These are phyloP conservation scores for Lagodon rhomboides DNA, from an alignment of 2,797 vertebrate genomes.

Conservation along the genomic window DNA sequence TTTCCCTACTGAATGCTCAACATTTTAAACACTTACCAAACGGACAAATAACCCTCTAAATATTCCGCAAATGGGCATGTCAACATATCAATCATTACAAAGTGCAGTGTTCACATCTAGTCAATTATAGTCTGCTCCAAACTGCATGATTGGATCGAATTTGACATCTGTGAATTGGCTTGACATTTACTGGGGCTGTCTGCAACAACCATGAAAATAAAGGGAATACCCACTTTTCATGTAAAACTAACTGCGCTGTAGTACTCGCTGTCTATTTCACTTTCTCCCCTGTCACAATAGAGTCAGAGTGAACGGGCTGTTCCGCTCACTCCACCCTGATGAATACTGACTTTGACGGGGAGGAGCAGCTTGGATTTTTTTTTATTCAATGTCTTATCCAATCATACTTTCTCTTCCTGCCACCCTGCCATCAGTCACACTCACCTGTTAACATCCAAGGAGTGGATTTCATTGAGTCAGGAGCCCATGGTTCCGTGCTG, in stretches of 20 bases:
- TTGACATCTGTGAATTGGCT: conserved; percentile 26
- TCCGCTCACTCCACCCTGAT: conserved; percentile 31
- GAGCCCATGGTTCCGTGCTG: not conserved
- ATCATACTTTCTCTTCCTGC: conserved; percentile 23
- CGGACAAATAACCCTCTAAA: conserved; percentile 1
- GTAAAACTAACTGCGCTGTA: conserved; percentile 21
- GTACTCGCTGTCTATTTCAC: conserved; percentile 28
- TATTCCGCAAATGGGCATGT: conserved; percentile 22
- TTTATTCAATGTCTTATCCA: conserved; percentile 32
- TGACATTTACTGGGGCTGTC: conserved; percentile 34
- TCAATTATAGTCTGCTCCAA: conserved; percentile 20
- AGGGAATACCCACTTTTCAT: conserved; percentile 27
- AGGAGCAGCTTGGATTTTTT: conserved; percentile 14
- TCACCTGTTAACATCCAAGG: conserved; percentile 17
- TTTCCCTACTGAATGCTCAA: not conserved
- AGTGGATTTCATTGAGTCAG: conserved; percentile 26
- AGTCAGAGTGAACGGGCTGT: conserved; percentile 26
- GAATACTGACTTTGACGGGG: conserved; percentile 41
- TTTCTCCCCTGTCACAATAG: conserved; percentile 16
- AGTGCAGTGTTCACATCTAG: conserved; percentile 10
- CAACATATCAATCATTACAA: conserved; percentile 25
- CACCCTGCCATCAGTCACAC: conserved; percentile 6
- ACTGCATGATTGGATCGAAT: conserved; percentile 18
- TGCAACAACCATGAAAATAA: conserved; percentile 32
- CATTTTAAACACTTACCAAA: not conserved